These are phyloP conservation scores for Podiceps cristatus DNA, from an alignment of 2,113 vertebrate genomes.

Conservation along the genomic window DNA sequence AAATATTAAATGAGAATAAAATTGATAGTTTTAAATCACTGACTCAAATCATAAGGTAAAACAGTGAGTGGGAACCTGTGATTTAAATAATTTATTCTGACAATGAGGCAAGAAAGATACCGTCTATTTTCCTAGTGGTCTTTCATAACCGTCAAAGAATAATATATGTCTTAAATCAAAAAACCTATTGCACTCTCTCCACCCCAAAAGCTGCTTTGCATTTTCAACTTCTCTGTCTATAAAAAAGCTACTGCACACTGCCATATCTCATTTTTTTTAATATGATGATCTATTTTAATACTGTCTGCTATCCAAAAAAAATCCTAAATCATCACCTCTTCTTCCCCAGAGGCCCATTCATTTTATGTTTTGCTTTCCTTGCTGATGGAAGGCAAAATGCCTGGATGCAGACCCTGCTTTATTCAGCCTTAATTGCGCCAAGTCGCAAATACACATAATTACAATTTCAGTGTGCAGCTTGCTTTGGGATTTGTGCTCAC, in stretches of 20 bases:
- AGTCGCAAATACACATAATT: neutral
- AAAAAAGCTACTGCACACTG: neutral
- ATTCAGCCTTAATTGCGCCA: neutral
- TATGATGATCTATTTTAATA: neutral
- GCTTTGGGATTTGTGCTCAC: neutral
- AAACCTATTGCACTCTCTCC: neutral
- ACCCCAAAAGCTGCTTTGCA: neutral
- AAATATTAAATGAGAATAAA: neutral
- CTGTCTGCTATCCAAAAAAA: neutral
- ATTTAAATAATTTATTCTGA: neutral
- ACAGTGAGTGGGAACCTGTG: neutral
- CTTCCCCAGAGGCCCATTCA: neutral
- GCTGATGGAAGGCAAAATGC: neutral
- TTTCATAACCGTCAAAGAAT: neutral
- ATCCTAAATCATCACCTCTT: neutral
- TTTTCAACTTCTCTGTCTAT: neutral
- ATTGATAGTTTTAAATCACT: neutral
- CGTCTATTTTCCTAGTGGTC: neutral
- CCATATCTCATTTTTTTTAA: neutral
- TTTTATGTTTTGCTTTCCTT: neutral
- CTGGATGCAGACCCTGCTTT: neutral
- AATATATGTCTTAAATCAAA: neutral
- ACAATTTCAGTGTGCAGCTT: neutral
- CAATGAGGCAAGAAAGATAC: neutral
- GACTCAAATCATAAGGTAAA: neutral